Base-by-base conservation (phyloP, 1,140 invertebrate genomes). In the Psilanteris sp. region DNA sequence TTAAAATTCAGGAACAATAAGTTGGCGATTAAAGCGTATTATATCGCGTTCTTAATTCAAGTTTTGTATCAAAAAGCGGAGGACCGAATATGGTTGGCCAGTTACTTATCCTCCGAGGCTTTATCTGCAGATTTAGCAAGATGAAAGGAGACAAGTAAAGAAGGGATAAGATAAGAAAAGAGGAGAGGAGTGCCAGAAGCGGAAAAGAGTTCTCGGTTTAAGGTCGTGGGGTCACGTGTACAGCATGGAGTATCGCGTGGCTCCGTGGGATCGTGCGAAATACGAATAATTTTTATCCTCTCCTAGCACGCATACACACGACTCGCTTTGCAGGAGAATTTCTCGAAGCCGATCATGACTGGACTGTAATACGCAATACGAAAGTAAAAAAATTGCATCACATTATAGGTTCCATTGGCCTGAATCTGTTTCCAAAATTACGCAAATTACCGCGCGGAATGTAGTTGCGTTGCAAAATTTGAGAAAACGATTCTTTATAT, bases 191-290 rank as follows among this genome's bases (percentile, higher is more conserved):
- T 73, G 75, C 62, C 73, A 79, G 70, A 68, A 78, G 78, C 71
- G 83, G 80, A 80, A 83, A 83, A 84, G 81, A 82, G 81, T 80
- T 81, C 82, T 82, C 46, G 80, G 71, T 79, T 79, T 83, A 77
- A 83, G 82, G 82, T 84, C 81, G 77, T 55, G 73, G 54, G 80
- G 79, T 86, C 83, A 81, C 78, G 76, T 85, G 81, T 78, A 67
- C 46, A 48, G 82, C 78, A 79, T 79, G 76, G 82, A 82, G 79
- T 78, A 85, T 83, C 78, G 80, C 80, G 80, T 82, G 79, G 81
- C 79, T 83, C 37, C 82, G 80, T 83, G 82, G 79, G 81, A 84
- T 83, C 82, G 82, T 72, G 77, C 78, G 62, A 75, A 77, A 77
- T 70, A 68, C 68, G 59, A 80, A 66, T 61, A 70, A 67, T 73